Percentiles rank a stretch among this genome's conserved stretches.
These are phyloP conservation scores for Apteryx owenii DNA, from an alignment of 2,113 vertebrate species.

Conservation along the genomic window DNA sequence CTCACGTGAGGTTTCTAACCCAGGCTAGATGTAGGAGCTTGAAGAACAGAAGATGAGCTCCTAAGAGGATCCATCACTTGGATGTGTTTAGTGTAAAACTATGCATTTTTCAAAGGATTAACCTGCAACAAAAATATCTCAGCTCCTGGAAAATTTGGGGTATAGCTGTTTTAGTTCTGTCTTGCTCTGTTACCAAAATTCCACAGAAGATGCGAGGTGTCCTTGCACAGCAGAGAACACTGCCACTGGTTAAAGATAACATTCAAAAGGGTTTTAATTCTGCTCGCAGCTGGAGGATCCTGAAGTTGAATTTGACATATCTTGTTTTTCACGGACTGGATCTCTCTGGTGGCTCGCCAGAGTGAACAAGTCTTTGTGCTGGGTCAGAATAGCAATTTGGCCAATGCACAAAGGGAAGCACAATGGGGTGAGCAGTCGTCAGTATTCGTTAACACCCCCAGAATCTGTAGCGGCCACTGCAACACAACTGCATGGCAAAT, in stretches of 20 bases:
- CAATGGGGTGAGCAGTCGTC: neutral
- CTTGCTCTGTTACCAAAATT: neutral
- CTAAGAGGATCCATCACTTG: neutral
- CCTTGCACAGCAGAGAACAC: neutral
- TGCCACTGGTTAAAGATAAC: neutral
- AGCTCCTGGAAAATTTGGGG: neutral
- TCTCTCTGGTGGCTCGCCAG: neutral
- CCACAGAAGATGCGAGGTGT: neutral
- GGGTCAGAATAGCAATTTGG: slow-evolving; percentile 31
- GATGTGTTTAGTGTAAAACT: neutral
- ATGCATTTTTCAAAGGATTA: neutral
- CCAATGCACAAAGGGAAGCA: neutral
- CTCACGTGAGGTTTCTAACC: neutral
- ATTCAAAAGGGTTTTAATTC: neutral
- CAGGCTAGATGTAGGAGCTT: neutral
- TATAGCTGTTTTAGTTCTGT: neutral
- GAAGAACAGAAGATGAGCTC: neutral
- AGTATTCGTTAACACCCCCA: neutral
- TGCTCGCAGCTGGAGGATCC: neutral
- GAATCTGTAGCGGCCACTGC: neutral
- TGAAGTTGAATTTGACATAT: neutral
- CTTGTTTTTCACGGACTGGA: neutral
- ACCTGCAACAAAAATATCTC: neutral
- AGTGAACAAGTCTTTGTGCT: slow-evolving; percentile 8
- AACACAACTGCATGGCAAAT: neutral